Percentiles rank a stretch among this genome's conserved stretches.
Conservation (phyloP, 1,140 invertebrate species). For the Cheumatopsyche charites region DNA sequence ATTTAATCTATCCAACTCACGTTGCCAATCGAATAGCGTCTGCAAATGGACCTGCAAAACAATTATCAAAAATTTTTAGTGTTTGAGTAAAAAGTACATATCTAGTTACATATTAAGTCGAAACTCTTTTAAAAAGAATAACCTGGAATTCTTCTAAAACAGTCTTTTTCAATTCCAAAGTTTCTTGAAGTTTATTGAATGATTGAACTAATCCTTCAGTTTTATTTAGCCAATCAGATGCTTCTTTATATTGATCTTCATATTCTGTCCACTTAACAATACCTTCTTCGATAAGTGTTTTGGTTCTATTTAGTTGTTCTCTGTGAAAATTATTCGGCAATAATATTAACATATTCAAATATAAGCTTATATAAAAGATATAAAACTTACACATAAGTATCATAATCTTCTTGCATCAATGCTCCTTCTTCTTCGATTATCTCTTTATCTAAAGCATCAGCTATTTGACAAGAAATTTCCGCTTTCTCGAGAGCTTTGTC, state of each 20-base stretch:
- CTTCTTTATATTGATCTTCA: constrained; percentile 90
- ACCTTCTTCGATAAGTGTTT: constrained; percentile 83
- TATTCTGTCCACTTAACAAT: constrained; percentile 96
- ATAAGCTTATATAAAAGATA: constrained; percentile 22
- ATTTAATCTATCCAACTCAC: constrained; percentile 88
- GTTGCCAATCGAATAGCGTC: constrained; percentile 92
- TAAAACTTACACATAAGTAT: constrained; percentile 75
- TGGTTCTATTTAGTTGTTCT: constrained; percentile 77
- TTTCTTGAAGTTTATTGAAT: constrained; percentile 90
- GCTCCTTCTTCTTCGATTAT: constrained; percentile 92
- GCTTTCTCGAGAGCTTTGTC: constrained; percentile 81
- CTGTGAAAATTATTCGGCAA: constrained; percentile 52
- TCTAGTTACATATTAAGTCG: no score
- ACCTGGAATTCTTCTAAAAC: constrained; percentile 89
- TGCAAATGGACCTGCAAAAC: constrained; percentile 71
- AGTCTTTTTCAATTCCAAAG: constrained; percentile 86
- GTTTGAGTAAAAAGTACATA: not conserved
- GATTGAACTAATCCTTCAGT: constrained; percentile 86
- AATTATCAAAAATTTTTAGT: not conserved
- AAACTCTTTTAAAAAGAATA: no score
- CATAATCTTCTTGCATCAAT: constrained; percentile 85
- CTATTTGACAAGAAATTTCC: constrained; percentile 79
- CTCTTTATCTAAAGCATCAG: constrained; percentile 85
- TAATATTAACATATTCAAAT: constrained; percentile 36
- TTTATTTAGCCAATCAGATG: constrained; percentile 84